Evolutionary conservation across 2,113 vertebrate genomes (phyloP), one percentile per base, ranked within the genome.

Genomic region (human): DNA sequence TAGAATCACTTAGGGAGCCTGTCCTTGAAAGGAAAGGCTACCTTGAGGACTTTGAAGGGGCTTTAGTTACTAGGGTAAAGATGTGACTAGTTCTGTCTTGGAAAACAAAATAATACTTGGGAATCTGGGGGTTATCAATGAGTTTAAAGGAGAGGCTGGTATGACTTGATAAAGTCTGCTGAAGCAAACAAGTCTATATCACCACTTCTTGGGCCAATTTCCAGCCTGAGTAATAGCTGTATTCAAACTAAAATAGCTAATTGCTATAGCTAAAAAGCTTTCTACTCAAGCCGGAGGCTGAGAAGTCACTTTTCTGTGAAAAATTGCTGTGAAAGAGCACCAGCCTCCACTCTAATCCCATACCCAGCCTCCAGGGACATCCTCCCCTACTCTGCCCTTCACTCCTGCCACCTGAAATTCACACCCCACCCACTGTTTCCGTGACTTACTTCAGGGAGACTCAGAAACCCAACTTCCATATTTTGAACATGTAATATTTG

Each of bases 301-400:
- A 10, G 43, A 25, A 32, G n/a, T 89, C 1, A 8, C 38, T 61
- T 40, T 40, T 14, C 86, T 9, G 2, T 30, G 43, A 64, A 84
- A 38, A 81, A 8, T 1, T 40, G 38, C 38, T 25, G 20, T 27
- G 14, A 52, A 43, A 30, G 11, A 14, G 32, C 9, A 2, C 10
- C 6, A 2, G 13, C 45, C 25, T 16, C 22, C 32, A 38, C 27
- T 0, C 9, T 8, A 13, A 18, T 5, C 3, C 38, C 20, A 0
- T 0, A 2, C 2, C 38, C 35, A 8, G 3, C 12, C 76, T 76
- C 50, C 20, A 14, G 25, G 43, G 23, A 23, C 59, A 30, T 8
- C 14, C 32, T 40, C 2, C 2, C n/a, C 25, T 12, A 40, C 48
- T 8, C 40, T 20, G 40, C 17, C 35, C 61, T 48, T 30, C 12